Percentiles rank a stretch among this genome's conserved stretches.
phyloP scores from a whole-genome alignment of 2,113 vertebrate genomes.

The Menidia beryllina region DNA sequence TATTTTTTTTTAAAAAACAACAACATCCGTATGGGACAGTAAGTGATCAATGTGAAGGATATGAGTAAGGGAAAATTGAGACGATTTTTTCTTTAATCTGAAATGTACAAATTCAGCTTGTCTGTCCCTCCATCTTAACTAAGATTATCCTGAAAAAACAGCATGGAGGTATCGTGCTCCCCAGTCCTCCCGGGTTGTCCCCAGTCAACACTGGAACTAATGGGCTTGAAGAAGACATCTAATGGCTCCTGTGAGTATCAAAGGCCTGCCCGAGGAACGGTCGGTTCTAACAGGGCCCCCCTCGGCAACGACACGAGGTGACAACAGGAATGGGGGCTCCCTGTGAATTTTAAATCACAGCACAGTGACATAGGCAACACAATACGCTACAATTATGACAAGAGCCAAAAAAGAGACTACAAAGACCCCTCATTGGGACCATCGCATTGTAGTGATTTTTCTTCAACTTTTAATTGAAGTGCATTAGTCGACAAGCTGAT shows the following conservation, averaged over 20 bases:
- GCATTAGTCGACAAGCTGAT: constrained; percentile 43
- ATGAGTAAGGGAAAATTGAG: constrained; percentile 26
- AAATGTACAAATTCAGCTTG: constrained; percentile 6
- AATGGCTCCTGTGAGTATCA: constrained; percentile 70
- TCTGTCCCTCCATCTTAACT: constrained; percentile 24
- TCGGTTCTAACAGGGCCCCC: constrained; percentile 53
- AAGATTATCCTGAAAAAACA: constrained; percentile 12
- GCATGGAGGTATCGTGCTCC: constrained; percentile 35
- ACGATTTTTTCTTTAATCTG: constrained; percentile 18
- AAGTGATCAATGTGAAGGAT: constrained; percentile 27
- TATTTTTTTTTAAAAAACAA: no score
- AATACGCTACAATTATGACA: constrained; percentile 47
- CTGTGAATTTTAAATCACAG: constrained; percentile 66
- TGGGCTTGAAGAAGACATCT: constrained; percentile 71
- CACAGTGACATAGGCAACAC: constrained; percentile 47
- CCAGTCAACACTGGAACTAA: constrained; percentile 77
- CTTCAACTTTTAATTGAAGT: constrained; percentile 2
- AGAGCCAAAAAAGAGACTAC: constrained; percentile 49
- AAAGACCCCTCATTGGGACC: constrained; percentile 65
- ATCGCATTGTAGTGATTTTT: constrained; percentile 46
- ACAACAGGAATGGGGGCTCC: constrained; percentile 61
- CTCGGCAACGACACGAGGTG: constrained; percentile 61
- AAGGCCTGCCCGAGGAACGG: constrained; percentile 64
- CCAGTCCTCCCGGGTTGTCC: constrained; percentile 46
- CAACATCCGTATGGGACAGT: constrained; percentile 26